These are phyloP conservation scores for Corbicula japonica DNA, from an alignment of 2,888 invertebrate species.

Conservation along the genomic window DNA sequence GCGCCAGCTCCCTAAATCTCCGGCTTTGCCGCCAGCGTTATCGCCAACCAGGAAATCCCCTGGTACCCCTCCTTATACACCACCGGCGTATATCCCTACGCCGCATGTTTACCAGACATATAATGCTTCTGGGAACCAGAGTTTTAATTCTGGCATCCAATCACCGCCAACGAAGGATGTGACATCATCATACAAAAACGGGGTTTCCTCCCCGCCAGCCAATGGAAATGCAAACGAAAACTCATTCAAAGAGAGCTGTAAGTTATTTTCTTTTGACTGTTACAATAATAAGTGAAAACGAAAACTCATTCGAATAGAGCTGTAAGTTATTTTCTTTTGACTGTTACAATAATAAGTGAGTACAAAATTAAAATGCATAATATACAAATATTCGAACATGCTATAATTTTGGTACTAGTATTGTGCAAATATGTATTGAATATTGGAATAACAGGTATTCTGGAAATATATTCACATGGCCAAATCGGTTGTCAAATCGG, in stretches of 20 bases:
- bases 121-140: slow-evolving; percentile 7
- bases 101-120: slow-evolving; percentile 11
- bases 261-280: slow-evolving; percentile 24
- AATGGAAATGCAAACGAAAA: slow-evolving; percentile 6
- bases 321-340: too few relatives aligned
- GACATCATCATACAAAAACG: slow-evolving; percentile 28
- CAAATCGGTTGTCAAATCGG: too few relatives aligned
- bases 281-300: background rate
- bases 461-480: too few relatives aligned
- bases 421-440: too few relatives aligned
- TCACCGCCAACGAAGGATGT: slow-evolving; percentile 20
- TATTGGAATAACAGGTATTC: background rate
- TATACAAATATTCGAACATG: too few relatives aligned
- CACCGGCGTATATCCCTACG: slow-evolving; percentile 16
- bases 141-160: slow-evolving; percentile 7
- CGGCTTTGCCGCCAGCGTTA: slow-evolving; percentile 10
- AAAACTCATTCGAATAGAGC: too few relatives aligned
- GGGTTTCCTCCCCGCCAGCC: slow-evolving; percentile 9
- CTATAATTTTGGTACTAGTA: too few relatives aligned
- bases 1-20: slow-evolving; percentile 54
- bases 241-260: slow-evolving; percentile 46
- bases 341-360: too few relatives aligned
- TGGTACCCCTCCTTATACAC: slow-evolving; percentile 42
- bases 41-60: slow-evolving; percentile 46
- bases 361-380: too few relatives aligned